phyloP scores from a whole-genome alignment of 92 coral and sea anemone genomes.

The Porites rus region DNA sequence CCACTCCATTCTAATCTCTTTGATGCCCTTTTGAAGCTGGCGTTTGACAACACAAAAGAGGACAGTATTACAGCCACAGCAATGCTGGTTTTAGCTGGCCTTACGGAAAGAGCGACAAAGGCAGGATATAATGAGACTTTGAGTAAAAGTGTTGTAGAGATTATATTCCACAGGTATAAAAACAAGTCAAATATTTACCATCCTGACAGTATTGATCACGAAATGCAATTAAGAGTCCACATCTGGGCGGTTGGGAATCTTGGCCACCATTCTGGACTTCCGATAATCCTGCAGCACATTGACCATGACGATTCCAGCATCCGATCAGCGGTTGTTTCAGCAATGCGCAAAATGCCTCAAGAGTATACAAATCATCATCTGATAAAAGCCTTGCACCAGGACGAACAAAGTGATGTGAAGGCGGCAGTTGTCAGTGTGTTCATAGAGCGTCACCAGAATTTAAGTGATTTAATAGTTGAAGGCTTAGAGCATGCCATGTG shows the following conservation, averaged over 20 bases:
- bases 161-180: slow-evolving; percentile 75
- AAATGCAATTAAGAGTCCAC: slow-evolving; percentile 78
- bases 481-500: slow-evolving; percentile 86
- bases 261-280: slow-evolving; percentile 76
- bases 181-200: slow-evolving; percentile 70
- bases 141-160: slow-evolving; percentile 59
- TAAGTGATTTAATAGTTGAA: slow-evolving; percentile 55
- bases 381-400: slow-evolving; percentile 66
- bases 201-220: slow-evolving; percentile 75
- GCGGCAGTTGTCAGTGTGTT: slow-evolving; percentile 85
- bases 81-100: slow-evolving; percentile 81
- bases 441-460: slow-evolving; percentile 76
- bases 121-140: slow-evolving; percentile 83
- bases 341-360: slow-evolving; percentile 85
- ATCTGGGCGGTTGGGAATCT: slow-evolving; percentile 96
- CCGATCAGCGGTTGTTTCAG: slow-evolving; percentile 84
- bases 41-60: slow-evolving; percentile 35
- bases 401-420: slow-evolving; percentile 86
- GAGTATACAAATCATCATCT: slow-evolving; percentile 67
- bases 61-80: slow-evolving; percentile 73
- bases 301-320: slow-evolving; percentile 90
- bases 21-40: slow-evolving; percentile 68
- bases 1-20: slow-evolving; percentile 75
- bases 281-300: slow-evolving; percentile 71
- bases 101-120: slow-evolving; percentile 64